phyloP scores from a whole-genome alignment of 1,140 invertebrate genomes.

The Pantala flavescens region DNA sequence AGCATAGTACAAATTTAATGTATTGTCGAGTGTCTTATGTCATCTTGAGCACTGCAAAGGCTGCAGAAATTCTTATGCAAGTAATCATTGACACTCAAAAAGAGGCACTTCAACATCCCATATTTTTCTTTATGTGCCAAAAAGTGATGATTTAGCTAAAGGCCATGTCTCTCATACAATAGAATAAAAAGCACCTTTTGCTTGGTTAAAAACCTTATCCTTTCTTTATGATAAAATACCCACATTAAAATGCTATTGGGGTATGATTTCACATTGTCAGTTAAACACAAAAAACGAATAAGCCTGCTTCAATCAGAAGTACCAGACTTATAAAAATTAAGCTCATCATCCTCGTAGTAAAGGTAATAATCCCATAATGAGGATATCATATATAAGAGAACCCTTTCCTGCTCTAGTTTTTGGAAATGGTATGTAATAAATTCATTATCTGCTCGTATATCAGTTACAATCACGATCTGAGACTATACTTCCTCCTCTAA shows the following conservation, averaged over 20 bases:
- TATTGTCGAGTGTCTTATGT: neutral
- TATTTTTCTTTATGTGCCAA: neutral
- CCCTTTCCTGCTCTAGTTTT: no score
- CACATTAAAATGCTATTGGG: neutral
- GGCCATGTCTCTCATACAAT: neutral
- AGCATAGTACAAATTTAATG: constrained; percentile 4
- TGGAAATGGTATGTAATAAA: no score
- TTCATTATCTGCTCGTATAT: no score
- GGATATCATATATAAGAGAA: no score
- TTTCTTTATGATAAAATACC: neutral
- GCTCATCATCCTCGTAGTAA: neutral
- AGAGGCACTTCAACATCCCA: neutral
- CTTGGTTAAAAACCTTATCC: neutral
- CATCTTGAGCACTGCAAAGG: neutral
- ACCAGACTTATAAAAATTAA: neutral
- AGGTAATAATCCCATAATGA: neutral
- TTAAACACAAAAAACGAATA: neutral
- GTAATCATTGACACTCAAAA: neutral
- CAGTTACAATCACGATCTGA: no score
- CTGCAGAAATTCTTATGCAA: neutral
- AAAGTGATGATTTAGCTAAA: neutral
- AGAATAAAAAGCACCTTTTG: neutral
- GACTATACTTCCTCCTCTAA: no score
- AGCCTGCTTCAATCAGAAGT: neutral
- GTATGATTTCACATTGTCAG: neutral